Percentiles rank a stretch among this genome's conserved stretches.
Evolutionary conservation across 1,140 invertebrate genomes (phyloP).

Genomic region (Anastatus disparis): DNA sequence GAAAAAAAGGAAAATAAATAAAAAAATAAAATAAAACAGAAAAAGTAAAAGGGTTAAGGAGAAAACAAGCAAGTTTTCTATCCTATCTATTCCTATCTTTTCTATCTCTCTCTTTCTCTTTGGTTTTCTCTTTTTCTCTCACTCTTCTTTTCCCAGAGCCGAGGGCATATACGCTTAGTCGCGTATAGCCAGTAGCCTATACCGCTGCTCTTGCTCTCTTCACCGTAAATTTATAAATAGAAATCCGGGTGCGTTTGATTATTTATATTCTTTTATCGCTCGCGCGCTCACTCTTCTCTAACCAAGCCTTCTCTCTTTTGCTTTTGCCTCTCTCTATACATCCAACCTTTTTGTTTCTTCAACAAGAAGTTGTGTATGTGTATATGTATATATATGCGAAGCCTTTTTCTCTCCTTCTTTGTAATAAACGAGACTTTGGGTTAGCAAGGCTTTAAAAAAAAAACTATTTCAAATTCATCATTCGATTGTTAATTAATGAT

Average conservation of each 20-base stretch:
- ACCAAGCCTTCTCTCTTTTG: no score
- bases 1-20: no score
- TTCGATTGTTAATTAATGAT: no score
- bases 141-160: neutral
- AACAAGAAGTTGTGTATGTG: no score
- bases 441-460: no score
- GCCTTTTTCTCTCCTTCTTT: neutral
- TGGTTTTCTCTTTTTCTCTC: conserved; percentile 7
- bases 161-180: conserved; percentile 16
- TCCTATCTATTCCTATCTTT: neutral
- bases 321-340: neutral
- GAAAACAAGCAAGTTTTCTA: neutral
- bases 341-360: neutral
- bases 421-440: no score
- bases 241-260: conserved; percentile 60
- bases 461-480: no score
- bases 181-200: neutral
- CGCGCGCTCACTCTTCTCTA: conserved; percentile 16
- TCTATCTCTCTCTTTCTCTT: conserved; percentile 5
- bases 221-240: conserved; percentile 54
- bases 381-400: neutral
- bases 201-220: conserved; percentile 2
- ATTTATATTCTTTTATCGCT: conserved; percentile 54
- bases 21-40: no score
- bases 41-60: no score